Base-by-base conservation (phyloP, 2,888 invertebrate genomes). In the Metellina segmentata region DNA sequence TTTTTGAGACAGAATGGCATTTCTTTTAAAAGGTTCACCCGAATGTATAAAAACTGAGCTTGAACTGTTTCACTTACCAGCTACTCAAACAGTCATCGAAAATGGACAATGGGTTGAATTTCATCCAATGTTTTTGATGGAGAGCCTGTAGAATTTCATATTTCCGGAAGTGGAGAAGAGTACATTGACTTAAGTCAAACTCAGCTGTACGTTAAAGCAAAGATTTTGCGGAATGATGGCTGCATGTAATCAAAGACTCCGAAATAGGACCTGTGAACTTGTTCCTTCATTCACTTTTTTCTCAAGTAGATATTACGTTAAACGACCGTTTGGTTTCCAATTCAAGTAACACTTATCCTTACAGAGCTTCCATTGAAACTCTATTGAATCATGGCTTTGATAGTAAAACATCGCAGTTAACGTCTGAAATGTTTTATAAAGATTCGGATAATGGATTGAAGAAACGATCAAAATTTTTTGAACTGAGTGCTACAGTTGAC, bases 41-140 rank as follows among this genome's bases (percentile, higher is more conserved):
- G 86, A 91, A 75, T 92, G 86, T 61, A 79, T 52, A 7, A 89
- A 89, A 19, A 75, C 82, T 4, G 82, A 89, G 69, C 11, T 89
- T 49, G 82, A 89, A 71, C 16, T 92, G 7, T 92, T 90, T 78
- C 61, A 52, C 34, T 19, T 89, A 20, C 75, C 86, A n/a, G n/a
- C 53, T 6, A 92, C 85, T 16, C 89, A 89, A 61, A 85, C 82
- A 2, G 61, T 53, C 13, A 77, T 86, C 48, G 79, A 86, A 81
- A 51, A n/a, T n/a, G 86, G 87, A 2, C 82, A 90, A 13, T 90
- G 87, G 90, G 70, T 90, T 1, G 79, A 92, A 79, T 90, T 74
- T 74, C 79, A 92, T 75, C 87, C 90, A n/a, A n/a, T n/a, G n/a
- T n/a, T n/a, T n/a, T n/a, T n/a, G n/a, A n/a, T 7, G 81, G 85